Conservation (phyloP, 1,140 invertebrate genomes). For the Macrobrachium nipponense region DNA sequence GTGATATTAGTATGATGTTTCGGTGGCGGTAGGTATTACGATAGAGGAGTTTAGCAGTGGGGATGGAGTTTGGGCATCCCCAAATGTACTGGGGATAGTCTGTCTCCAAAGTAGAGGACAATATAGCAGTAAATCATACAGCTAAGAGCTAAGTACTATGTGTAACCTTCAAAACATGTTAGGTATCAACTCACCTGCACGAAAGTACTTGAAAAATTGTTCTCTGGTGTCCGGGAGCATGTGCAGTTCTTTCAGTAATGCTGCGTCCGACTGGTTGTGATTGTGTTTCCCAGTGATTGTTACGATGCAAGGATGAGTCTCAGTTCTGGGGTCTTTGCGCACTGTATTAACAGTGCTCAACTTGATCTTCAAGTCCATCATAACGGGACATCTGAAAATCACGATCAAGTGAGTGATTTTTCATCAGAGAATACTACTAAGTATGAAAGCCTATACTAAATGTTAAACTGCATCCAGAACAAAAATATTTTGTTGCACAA, state of each 20-base stretch:
- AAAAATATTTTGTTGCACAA: no score
- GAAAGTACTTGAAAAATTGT: background rate
- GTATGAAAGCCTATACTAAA: no score
- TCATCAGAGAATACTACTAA: constrained; percentile 3
- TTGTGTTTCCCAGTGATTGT: constrained; percentile 12
- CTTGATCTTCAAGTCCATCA: constrained; percentile 7
- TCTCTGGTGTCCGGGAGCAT: background rate
- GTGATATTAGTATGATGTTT: no score
- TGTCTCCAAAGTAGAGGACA: no score
- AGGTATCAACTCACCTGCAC: background rate
- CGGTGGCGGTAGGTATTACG: no score
- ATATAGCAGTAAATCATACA: no score
- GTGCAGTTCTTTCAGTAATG: no score
- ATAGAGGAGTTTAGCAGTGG: no score
- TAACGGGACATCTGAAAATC: constrained; percentile 4
- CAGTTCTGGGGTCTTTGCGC: background rate
- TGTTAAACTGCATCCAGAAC: no score
- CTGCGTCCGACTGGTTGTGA: background rate
- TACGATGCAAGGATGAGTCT: constrained; percentile 8
- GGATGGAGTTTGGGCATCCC: no score
- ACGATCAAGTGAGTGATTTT: background rate
- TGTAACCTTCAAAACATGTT: background rate
- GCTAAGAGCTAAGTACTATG: no score
- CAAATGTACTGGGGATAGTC: no score
- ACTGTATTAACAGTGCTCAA: constrained; percentile 1